Conservation (phyloP, 1,140 invertebrate species). For the Hylaeus anthracinus region DNA sequence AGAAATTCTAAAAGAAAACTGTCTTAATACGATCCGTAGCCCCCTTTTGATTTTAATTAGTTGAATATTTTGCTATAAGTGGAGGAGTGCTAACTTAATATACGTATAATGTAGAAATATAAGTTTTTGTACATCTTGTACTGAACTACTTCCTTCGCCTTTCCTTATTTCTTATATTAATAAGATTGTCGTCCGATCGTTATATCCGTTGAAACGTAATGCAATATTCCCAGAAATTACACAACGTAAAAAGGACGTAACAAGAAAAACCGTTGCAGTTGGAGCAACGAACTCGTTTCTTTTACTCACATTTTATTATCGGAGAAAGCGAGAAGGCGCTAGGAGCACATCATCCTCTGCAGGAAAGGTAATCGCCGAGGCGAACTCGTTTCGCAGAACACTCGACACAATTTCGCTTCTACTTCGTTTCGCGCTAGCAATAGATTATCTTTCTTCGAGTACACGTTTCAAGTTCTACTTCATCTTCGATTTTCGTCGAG, state of each 20-base stretch:
- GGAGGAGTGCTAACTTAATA: too few relatives aligned
- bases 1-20: too few relatives aligned
- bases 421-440: background rate
- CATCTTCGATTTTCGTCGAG: background rate
- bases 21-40: too few relatives aligned
- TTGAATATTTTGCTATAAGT: too few relatives aligned
- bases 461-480: constrained; percentile 4
- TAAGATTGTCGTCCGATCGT: too few relatives aligned
- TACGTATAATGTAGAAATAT: too few relatives aligned
- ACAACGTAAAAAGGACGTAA: too few relatives aligned
- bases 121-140: too few relatives aligned
- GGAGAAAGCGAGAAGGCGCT: background rate
- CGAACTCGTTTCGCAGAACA: constrained; percentile 12
- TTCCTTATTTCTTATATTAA: background rate
- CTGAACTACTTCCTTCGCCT: too few relatives aligned
- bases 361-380: constrained; percentile 12
- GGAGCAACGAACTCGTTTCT: background rate
- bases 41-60: too few relatives aligned
- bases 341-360: constrained; percentile 1
- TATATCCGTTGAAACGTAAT: too few relatives aligned
- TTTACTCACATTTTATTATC: constrained; percentile 34
- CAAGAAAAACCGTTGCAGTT: background rate
- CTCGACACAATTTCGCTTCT: constrained; percentile 6
- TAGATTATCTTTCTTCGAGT: background rate
- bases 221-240: background rate